phyloP scores from a whole-genome alignment of 2,113 vertebrate species.

The Pygoscelis antarcticus region DNA sequence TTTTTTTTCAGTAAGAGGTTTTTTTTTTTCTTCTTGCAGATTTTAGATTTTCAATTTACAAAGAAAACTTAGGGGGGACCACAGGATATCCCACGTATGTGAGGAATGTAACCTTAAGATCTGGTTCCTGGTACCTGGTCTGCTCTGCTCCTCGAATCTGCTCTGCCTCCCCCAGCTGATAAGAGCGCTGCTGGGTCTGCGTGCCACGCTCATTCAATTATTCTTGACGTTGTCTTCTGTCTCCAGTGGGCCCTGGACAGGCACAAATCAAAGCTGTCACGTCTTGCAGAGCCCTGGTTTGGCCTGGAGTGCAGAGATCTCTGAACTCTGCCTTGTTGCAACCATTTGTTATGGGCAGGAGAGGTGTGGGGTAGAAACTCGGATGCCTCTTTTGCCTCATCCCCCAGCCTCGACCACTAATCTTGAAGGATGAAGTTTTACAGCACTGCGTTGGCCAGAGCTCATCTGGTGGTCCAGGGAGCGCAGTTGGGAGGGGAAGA shows the following conservation, averaged over 20 bases:
- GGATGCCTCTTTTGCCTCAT: background rate
- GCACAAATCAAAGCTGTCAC: constrained; percentile 33
- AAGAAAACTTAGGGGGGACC: background rate
- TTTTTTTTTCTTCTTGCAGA: background rate
- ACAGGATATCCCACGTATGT: constrained; percentile 68
- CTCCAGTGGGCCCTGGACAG: background rate
- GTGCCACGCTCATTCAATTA: background rate
- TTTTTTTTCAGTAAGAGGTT: background rate
- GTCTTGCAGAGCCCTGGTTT: background rate
- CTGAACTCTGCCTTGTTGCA: constrained; percentile 13
- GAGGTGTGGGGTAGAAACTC: background rate
- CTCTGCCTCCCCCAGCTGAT: constrained; percentile 54
- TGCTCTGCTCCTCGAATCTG: constrained; percentile 39
- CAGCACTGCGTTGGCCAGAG: background rate
- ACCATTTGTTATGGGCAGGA: background rate
- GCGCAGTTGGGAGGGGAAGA: background rate
- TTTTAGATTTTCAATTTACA: constrained; percentile 9
- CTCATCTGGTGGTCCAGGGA: constrained; percentile 20
- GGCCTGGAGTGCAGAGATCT: background rate
- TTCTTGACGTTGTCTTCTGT: constrained; percentile 30
- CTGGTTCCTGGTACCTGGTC: constrained; percentile 69
- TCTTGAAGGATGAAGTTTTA: background rate
- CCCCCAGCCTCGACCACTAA: background rate
- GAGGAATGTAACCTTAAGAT: constrained; percentile 73
- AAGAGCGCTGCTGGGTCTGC: constrained; percentile 20